A percentile compares a stretch with the other conserved stretches of the same genome.
Conservation (phyloP, 1,140 invertebrate genomes). For the Aphaenogaster ashmeadi region DNA sequence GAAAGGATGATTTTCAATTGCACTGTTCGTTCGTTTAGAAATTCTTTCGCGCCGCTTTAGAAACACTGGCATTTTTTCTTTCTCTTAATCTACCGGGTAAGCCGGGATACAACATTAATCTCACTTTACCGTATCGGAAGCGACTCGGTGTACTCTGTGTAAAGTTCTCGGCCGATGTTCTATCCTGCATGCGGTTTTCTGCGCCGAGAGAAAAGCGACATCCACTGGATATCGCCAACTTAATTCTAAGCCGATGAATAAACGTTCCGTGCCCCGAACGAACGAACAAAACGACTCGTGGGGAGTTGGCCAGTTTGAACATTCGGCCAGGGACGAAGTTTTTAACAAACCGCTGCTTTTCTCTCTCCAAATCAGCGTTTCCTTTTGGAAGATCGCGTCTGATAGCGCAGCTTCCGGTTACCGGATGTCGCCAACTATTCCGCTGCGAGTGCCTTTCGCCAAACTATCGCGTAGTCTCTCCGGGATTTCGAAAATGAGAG, state of each 20-base stretch:
- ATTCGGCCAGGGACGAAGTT: background rate
- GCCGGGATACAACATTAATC: slow-evolving; percentile 27
- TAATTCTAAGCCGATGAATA: slow-evolving; percentile 56
- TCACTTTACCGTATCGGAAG: slow-evolving; percentile 34
- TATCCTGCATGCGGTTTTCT: slow-evolving; percentile 30
- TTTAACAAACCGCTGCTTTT: slow-evolving; percentile 22
- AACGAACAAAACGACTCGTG: slow-evolving; percentile 6
- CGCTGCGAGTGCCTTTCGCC: slow-evolving; percentile 12
- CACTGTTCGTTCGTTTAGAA: background rate
- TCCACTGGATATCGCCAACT: slow-evolving; percentile 34
- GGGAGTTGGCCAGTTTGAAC: background rate
- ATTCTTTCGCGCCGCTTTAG: background rate
- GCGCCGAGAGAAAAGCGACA: slow-evolving; percentile 15
- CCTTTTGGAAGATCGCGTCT: background rate
- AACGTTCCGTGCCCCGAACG: background rate
- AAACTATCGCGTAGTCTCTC: slow-evolving; percentile 21
- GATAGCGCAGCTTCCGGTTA: slow-evolving; percentile 10
- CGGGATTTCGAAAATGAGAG: slow-evolving; percentile 18
- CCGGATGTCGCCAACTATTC: slow-evolving; percentile 72
- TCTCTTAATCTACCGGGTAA: background rate
- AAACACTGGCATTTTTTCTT: slow-evolving; percentile 5
- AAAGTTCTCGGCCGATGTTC: slow-evolving; percentile 29
- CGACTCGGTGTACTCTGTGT: background rate
- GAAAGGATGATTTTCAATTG: slow-evolving; percentile 1
- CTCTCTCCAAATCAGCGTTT: slow-evolving; percentile 16